A percentile compares a stretch with the other conserved stretches of the same genome.
phyloP scores from a whole-genome alignment of 2,113 vertebrate genomes.

The Sorex fumeus region DNA sequence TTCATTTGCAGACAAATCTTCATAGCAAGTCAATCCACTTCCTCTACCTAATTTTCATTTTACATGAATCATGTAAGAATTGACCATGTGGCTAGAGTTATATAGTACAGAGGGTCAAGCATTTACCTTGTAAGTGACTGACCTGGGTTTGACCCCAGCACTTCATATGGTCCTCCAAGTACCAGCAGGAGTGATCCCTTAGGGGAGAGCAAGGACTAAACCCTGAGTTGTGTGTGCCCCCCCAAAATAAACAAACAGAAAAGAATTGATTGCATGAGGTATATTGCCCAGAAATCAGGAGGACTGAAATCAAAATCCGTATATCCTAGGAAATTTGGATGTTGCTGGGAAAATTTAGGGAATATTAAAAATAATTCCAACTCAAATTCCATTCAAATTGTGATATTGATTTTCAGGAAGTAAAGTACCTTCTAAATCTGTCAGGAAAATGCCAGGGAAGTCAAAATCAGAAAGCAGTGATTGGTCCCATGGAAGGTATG shows the following conservation, averaged over 20 bases:
- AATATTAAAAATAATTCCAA: not conserved
- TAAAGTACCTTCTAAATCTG: not conserved
- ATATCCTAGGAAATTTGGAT: not conserved
- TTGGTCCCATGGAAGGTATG: not conserved
- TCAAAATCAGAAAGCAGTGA: not conserved
- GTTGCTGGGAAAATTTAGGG: not conserved
- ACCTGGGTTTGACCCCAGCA: too few species aligned
- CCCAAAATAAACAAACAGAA: too few species aligned
- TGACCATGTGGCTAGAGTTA: not conserved
- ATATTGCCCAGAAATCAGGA: not conserved
- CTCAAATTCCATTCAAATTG: not conserved
- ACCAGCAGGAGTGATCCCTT: too few species aligned
- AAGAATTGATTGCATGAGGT: not conserved
- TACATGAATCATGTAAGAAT: not conserved
- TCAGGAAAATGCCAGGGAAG: not conserved
- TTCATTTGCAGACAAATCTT: not conserved
- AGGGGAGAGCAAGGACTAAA: too few species aligned
- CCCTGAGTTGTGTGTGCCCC: too few species aligned
- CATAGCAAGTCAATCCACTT: not conserved
- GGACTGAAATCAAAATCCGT: not conserved
- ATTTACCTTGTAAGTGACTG: too few species aligned
- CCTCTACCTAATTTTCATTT: not conserved
- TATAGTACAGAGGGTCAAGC: too few species aligned
- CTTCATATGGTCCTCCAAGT: too few species aligned
- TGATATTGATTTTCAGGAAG: conserved; percentile 11